phyloP scores from a whole-genome alignment of 2,888 invertebrate species.

The Prenolepis imparis region DNA sequence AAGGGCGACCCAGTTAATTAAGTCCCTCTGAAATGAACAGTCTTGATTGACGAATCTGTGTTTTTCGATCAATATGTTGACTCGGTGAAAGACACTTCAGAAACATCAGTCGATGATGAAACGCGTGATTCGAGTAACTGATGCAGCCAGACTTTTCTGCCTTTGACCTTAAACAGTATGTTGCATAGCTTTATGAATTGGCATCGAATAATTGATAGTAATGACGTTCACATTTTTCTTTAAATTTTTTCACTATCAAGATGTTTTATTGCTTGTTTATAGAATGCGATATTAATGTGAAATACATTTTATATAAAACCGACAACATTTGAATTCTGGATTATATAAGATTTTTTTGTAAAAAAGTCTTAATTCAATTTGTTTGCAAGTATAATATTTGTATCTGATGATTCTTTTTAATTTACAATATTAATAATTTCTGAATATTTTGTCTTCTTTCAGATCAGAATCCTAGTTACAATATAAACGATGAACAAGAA shows the following conservation, averaged over 20 bases:
- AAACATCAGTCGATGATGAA: background rate
- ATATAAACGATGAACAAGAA: background rate
- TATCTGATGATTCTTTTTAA: background rate
- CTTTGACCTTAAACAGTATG: background rate
- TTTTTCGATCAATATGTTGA: constrained; percentile 29
- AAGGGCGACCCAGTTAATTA: background rate
- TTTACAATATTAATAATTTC: background rate
- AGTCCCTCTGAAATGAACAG: background rate
- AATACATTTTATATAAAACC: background rate
- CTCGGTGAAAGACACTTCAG: background rate
- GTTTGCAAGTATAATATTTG: background rate
- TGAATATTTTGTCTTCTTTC: background rate
- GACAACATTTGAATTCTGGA: background rate
- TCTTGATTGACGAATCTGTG: background rate
- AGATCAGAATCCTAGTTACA: background rate
- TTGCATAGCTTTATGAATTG: background rate
- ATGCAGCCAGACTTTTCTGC: background rate
- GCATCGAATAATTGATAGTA: background rate
- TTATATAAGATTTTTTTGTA: background rate
- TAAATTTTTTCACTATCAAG: background rate
- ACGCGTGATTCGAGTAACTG: constrained; percentile 1
- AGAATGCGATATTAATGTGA: background rate
- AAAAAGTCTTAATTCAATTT: background rate
- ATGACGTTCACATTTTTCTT: background rate
- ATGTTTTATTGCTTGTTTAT: background rate